phyloP scores from a whole-genome alignment of 2,888 invertebrate species.

The Chouioia cunea region DNA sequence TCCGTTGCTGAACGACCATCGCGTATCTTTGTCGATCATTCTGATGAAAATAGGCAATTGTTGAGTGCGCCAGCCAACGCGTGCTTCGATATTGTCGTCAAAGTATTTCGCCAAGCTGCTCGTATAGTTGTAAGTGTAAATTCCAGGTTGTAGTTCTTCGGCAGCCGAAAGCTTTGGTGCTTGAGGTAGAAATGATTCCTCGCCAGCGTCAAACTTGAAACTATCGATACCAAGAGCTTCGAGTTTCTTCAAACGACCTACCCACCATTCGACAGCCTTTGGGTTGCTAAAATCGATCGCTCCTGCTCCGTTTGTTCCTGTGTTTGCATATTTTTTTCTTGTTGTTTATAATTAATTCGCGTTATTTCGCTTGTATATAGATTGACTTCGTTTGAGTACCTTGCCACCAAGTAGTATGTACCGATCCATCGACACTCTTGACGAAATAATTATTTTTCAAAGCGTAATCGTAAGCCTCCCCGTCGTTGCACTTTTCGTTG shows the following conservation, averaged over 20 bases:
- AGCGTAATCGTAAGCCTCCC: slow-evolving; percentile 72
- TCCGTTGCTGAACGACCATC: slow-evolving; percentile 79
- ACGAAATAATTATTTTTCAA: slow-evolving; percentile 73
- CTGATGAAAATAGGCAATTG: slow-evolving; percentile 79
- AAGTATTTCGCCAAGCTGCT: slow-evolving; percentile 72
- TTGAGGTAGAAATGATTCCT: slow-evolving; percentile 78
- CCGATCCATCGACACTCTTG: slow-evolving; percentile 61
- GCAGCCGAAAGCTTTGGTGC: slow-evolving; percentile 73
- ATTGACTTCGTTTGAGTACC: too few relatives aligned
- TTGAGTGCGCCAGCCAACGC: slow-evolving; percentile 79
- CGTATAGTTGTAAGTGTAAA: slow-evolving; percentile 73
- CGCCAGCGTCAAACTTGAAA: slow-evolving; percentile 88
- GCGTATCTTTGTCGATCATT: slow-evolving; percentile 84
- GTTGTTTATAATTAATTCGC: too few relatives aligned
- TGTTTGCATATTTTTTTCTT: too few relatives aligned
- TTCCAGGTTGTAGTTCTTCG: slow-evolving; percentile 72
- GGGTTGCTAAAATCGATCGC: slow-evolving; percentile 82
- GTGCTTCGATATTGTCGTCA: slow-evolving; percentile 77
- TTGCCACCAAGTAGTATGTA: slow-evolving; percentile 70
- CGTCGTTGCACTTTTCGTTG: slow-evolving; percentile 74
- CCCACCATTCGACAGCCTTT: slow-evolving; percentile 75
- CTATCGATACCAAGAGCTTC: slow-evolving; percentile 78
- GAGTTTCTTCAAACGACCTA: slow-evolving; percentile 70
- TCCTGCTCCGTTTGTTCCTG: slow-evolving; percentile 66
- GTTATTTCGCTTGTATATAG: too few relatives aligned